Conservation (phyloP, 2,113 vertebrate genomes). For the Nibea coibor region DNA sequence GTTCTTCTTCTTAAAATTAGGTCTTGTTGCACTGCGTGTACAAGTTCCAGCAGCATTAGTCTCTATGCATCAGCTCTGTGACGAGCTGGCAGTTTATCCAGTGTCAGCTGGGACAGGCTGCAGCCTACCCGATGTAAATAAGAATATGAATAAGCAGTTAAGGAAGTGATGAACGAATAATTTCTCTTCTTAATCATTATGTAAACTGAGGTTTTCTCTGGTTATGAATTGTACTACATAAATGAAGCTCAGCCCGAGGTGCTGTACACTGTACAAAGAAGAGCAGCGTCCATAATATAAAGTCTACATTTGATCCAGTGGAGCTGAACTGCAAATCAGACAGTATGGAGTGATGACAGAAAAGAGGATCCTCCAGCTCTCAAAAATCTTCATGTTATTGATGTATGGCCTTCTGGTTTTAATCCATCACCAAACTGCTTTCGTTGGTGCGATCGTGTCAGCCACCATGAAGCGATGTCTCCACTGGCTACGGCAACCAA, state of each 20-base stretch:
- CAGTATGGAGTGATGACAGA: no score
- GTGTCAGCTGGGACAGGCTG: no score
- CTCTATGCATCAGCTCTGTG: no score
- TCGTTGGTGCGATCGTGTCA: neutral
- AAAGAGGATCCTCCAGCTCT: neutral
- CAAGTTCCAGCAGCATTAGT: no score
- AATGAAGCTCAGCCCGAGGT: neutral
- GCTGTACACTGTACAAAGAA: neutral
- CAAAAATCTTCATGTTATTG: neutral
- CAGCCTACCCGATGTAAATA: no score
- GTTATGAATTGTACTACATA: neutral
- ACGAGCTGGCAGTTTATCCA: no score
- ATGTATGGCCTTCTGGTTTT: neutral
- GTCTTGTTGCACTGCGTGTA: no score
- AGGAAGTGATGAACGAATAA: no score
- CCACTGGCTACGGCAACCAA: slow-evolving; percentile 20
- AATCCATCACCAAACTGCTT: neutral
- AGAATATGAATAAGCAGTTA: no score
- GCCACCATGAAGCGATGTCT: slow-evolving; percentile 25
- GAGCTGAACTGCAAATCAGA: no score
- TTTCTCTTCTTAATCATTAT: neutral
- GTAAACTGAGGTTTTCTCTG: neutral
- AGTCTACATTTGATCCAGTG: neutral
- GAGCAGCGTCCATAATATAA: neutral
- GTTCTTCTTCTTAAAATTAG: no score